phyloP scores from a whole-genome alignment of 2,888 invertebrate genomes.

The Caenorhabditis sp. region DNA sequence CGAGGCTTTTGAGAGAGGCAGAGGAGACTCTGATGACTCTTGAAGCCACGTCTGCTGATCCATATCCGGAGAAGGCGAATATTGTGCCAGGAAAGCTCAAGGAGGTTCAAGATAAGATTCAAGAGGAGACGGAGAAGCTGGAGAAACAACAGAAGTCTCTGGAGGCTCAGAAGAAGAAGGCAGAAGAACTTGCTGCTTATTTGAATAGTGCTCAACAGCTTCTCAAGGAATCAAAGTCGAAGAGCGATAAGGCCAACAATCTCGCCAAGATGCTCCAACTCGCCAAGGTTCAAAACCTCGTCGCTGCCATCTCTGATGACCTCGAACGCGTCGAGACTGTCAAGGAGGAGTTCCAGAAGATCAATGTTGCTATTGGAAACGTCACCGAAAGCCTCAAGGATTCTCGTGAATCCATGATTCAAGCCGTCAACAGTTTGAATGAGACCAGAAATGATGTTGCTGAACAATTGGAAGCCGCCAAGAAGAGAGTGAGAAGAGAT shows the following conservation, averaged over 20 bases:
- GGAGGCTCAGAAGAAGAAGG: conserved; percentile 59
- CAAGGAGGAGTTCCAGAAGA: conserved; percentile 60
- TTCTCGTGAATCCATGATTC: conserved; percentile 58
- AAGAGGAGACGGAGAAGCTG: conserved; percentile 47
- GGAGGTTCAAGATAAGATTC: conserved; percentile 55
- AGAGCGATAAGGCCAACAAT: conserved; percentile 61
- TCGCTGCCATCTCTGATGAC: conserved; percentile 66
- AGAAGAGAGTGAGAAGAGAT: conserved; percentile 62
- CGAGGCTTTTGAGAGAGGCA: conserved; percentile 64
- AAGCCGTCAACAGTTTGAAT: conserved; percentile 54
- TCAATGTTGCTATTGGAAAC: conserved; percentile 60
- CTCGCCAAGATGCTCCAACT: conserved; percentile 57
- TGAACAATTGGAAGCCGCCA: conserved; percentile 57
- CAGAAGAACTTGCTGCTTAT: conserved; percentile 54
- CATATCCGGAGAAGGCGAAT: conserved; percentile 58
- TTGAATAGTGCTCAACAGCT: conserved; percentile 68
- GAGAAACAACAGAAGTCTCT: conserved; percentile 54
- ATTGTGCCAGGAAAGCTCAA: conserved; percentile 56
- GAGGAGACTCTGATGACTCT: conserved; percentile 65
- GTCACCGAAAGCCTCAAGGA: conserved; percentile 67
- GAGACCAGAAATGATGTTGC: conserved; percentile 66
- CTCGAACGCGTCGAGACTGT: conserved; percentile 57
- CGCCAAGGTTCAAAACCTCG: conserved; percentile 63
- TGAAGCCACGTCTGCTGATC: conserved; percentile 65
- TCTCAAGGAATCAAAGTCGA: conserved; percentile 68